Evolutionary conservation across 2,888 invertebrate species (phyloP), one percentile per base, ranked within the genome.

Genomic region (Cataglyphis altisquamis): DNA sequence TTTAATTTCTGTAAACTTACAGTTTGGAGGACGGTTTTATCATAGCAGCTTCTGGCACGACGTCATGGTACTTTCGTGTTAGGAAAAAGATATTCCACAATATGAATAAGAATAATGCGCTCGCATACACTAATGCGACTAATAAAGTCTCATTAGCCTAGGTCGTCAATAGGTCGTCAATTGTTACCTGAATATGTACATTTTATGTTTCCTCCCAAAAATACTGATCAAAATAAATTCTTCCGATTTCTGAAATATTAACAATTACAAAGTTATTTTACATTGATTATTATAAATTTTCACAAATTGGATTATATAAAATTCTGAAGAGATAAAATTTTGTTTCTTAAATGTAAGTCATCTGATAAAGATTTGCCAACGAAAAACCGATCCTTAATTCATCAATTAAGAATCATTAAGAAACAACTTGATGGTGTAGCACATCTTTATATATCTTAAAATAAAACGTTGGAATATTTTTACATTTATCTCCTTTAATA

Each of bases 1-100:
- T 94, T 94, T 94, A 94, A 94, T 94, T 94, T 94, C 92, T 94
- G 94, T 94, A 89, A 94, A 94, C 94, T 94, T 94, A 94, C 94
- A 94, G 94, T 94, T 93, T 93, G 92, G 91, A 91, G 93, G 93
- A 93, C 90, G 91, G 89, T 92, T 91, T 91, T 92, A 92, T 91
- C 92, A 91, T 91, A 92, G 94, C 92, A 93, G 92, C 92, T 93
- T 90, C 93, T 92, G 92, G 78, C 93, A 92, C 91, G 92, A 90
- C 93, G 90, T 89, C 94, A 91, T 93, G 77, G 77, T 93, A 92
- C 91, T 93, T 91, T 60, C 45, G 68, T 78, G 78, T 60, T 68
- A 80, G 70, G 45, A 80, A 48, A 48, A 80, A 60, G 29, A 68
- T 70, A 78, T 67, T 68, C 77, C 78, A 41, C 67, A 64, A 62